Evolutionary conservation across 2,888 invertebrate genomes (phyloP), one percentile per base, ranked within the genome.

Genomic region (Mycogona germanica): DNA sequence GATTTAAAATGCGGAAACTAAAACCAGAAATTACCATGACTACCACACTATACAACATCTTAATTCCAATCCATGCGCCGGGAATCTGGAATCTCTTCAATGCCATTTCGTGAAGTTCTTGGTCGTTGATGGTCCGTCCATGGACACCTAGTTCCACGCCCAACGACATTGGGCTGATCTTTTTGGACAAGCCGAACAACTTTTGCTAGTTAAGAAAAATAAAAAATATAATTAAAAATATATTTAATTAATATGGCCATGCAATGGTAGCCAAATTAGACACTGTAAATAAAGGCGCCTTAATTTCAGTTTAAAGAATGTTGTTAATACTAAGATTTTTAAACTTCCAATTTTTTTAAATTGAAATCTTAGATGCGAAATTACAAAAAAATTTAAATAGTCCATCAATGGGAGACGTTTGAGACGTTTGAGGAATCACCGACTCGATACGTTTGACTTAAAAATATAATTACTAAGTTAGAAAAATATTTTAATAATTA

Each of bases 81-180:
- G 47, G 30, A 5, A 47, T 14, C 32, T 26, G 29, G 21, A n/a
- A 47, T 47, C 47, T 47, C 21, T 47, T n/a, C 9, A 47, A 21
- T 14, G 52, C 52, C 30, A 45, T 45, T 32, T 14, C 44, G n/a
- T 28, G 40, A 14, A 52, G 25, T 23, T 52, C 44, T 1, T 12
- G n/a, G 3, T 52, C 52, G 7, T 45, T 37, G 5, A 45, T 12
- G 17, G 45, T 28, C 4, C 52, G 52, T n/a, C 52, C 52, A n/a
- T 41, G 35, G 1, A 45, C n/a, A 23, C 52, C 52, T 14, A 52
- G 19, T 52, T 52, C 25, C 14, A 45, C 12, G 14, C 44, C 52
- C 25, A 23, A 23, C 4, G 30, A 0, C 28, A 47, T 23, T 47
- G n/a, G n/a, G 21, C 30, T 47, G 7, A 29, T 21, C 21, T 30